Conservation (phyloP, 2,888 invertebrate species). For the Xanthorhoe spadicearia region DNA sequence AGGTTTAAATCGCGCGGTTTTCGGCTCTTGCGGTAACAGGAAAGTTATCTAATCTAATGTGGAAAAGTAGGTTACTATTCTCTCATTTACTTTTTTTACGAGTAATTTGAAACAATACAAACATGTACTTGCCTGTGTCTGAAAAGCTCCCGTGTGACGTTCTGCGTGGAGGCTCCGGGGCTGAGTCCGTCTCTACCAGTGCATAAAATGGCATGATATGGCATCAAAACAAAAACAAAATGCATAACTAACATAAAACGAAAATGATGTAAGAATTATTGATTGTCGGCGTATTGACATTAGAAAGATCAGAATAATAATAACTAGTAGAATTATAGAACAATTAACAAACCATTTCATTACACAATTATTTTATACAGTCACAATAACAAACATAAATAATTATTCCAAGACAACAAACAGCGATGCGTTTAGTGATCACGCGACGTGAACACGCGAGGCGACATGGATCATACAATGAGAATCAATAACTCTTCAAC, state of each 20-base stretch:
- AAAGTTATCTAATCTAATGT: conserved; percentile 57
- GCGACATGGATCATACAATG: conserved; percentile 54
- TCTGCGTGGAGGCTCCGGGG: conserved; percentile 87
- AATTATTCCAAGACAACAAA: conserved; percentile 42
- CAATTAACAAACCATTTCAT: conserved; percentile 25
- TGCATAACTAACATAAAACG: conserved; percentile 45
- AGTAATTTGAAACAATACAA: conserved; percentile 23
- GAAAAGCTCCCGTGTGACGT: conserved; percentile 81
- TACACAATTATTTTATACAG: conserved; percentile 33
- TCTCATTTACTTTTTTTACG: conserved; percentile 17
- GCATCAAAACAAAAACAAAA: conserved; percentile 59
- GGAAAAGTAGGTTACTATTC: conserved; percentile 48
- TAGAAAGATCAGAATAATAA: conserved; percentile 4
- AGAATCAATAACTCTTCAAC: conserved; percentile 66
- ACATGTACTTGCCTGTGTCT: conserved; percentile 82
- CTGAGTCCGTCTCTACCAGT: conserved; percentile 85
- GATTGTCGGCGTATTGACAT: conserved; percentile 34
- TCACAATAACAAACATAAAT: conserved; percentile 43
- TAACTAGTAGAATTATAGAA: conserved; percentile 16
- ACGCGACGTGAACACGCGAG: conserved; percentile 59
- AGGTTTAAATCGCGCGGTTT: conserved; percentile 48
- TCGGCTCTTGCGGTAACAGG: conserved; percentile 54
- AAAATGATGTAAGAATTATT: conserved; percentile 46
- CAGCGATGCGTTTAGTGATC: conserved; percentile 46
- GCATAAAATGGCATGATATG: conserved; percentile 68